phyloP scores from a whole-genome alignment of 2,113 vertebrate genomes.

The Vidua chalybeata region DNA sequence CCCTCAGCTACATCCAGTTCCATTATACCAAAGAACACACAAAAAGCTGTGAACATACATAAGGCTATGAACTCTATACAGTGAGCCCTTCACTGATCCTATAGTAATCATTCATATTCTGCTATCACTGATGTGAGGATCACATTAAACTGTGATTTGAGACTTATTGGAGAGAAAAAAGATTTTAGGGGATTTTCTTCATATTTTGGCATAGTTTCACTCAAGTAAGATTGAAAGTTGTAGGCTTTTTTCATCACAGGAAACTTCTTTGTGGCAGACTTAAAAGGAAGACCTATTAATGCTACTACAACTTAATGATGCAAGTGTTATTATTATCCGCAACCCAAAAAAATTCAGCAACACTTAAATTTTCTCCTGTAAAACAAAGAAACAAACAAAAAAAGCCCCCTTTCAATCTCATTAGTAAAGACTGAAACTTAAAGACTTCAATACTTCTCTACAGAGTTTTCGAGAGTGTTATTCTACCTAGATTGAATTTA shows the following conservation, averaged over 20 bases:
- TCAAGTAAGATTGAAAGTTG: neutral
- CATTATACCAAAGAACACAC: neutral
- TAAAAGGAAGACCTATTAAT: neutral
- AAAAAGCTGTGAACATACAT: neutral
- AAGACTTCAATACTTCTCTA: neutral
- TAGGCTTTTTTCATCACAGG: neutral
- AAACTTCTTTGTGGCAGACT: neutral
- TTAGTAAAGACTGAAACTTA: neutral
- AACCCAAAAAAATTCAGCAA: neutral
- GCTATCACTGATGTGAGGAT: neutral
- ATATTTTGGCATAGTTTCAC: neutral
- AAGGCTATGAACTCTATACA: neutral
- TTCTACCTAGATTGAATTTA: neutral
- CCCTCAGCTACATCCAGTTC: neutral
- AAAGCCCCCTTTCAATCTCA: neutral
- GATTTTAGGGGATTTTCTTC: neutral
- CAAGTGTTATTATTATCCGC: neutral
- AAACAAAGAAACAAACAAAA: neutral
- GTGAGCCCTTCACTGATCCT: accelerated
- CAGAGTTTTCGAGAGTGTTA: neutral
- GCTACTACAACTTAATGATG: neutral
- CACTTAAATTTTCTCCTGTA: neutral
- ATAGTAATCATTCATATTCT: neutral
- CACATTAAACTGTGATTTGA: neutral
- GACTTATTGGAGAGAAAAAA: neutral